A percentile compares a stretch with the other conserved stretches of the same genome.
These are phyloP conservation scores for Pygoscelis adeliae DNA, from an alignment of 2,113 vertebrate genomes.

Conservation along the genomic window DNA sequence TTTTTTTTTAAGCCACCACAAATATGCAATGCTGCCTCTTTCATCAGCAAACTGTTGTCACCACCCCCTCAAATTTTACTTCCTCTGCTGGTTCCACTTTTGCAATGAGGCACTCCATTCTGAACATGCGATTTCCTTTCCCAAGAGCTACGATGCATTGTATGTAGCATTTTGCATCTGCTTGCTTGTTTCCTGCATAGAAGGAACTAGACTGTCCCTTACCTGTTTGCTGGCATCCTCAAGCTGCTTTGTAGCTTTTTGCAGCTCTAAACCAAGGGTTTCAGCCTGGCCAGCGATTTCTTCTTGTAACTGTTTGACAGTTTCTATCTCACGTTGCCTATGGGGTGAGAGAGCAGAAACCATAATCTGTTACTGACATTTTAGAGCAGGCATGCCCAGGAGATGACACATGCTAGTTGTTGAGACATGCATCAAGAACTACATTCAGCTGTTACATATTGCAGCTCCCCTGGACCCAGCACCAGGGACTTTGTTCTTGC, in stretches of 20 bases:
- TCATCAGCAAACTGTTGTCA: conserved; percentile 72
- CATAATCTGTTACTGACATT: conserved; percentile 42
- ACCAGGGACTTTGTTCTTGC: neutral
- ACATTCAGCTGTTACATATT: neutral
- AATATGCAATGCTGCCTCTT: conserved; percentile 66
- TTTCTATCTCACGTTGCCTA: conserved; percentile 57
- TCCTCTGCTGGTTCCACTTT: conserved; percentile 65
- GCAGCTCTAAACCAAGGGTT: conserved; percentile 6
- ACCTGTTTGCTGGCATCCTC: conserved; percentile 26
- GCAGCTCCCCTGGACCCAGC: neutral
- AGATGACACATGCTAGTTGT: neutral
- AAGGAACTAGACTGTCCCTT: neutral
- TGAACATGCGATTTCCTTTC: conserved; percentile 23
- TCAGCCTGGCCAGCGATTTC: conserved; percentile 37
- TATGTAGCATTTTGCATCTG: accelerated
- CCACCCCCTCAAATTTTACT: conserved; percentile 69
- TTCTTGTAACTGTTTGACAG: conserved; percentile 41
- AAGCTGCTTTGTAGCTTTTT: neutral
- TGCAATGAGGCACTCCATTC: conserved; percentile 28
- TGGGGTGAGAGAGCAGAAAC: conserved; percentile 7
- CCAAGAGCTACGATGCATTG: accelerated
- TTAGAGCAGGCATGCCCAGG: neutral
- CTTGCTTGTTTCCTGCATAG: accelerated
- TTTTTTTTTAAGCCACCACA: conserved; percentile 40
- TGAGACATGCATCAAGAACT: neutral